These are phyloP conservation scores for Macrocentrus cingulum DNA, from an alignment of 1,140 invertebrate species.

Conservation along the genomic window DNA sequence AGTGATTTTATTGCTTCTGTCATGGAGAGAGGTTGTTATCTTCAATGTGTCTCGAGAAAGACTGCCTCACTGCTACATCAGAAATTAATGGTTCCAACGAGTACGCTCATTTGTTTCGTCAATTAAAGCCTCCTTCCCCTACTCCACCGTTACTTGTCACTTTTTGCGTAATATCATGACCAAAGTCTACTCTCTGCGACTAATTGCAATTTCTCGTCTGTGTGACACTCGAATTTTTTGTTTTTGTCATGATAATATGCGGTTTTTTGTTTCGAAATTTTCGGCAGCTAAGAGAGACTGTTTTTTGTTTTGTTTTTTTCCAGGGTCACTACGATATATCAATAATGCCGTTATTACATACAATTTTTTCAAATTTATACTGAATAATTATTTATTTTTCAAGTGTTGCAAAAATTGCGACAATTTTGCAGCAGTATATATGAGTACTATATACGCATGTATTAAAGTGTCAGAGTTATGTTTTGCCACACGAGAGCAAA, in stretches of 20 bases:
- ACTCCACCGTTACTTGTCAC: not conserved
- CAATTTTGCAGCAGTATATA: too few relatives aligned
- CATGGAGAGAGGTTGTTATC: conserved; percentile 53
- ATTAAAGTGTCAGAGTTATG: conserved; percentile 28
- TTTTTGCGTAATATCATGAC: not conserved
- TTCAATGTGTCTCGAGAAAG: conserved; percentile 39
- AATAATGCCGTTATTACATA: too few relatives aligned
- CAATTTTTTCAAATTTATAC: too few relatives aligned
- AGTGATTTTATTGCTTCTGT: conserved; percentile 56
- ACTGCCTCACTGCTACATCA: conserved; percentile 38
- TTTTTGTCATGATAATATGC: not conserved
- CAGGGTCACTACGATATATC: too few relatives aligned
- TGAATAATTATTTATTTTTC: too few relatives aligned
- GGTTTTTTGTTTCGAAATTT: not conserved
- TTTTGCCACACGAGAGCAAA: too few relatives aligned
- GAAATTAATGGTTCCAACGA: conserved; percentile 52
- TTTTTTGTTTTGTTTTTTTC: not conserved
- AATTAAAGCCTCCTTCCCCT: conserved; percentile 8
- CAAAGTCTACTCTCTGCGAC: not conserved
- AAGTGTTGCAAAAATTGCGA: too few relatives aligned
- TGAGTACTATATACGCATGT: too few relatives aligned
- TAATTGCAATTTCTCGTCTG: not conserved
- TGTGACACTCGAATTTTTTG: not conserved
- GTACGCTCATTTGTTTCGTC: conserved; percentile 22
- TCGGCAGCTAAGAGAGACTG: too few relatives aligned